These are phyloP conservation scores for Aphis gossypii DNA, from an alignment of 1,140 invertebrate genomes.

Conservation along the genomic window DNA sequence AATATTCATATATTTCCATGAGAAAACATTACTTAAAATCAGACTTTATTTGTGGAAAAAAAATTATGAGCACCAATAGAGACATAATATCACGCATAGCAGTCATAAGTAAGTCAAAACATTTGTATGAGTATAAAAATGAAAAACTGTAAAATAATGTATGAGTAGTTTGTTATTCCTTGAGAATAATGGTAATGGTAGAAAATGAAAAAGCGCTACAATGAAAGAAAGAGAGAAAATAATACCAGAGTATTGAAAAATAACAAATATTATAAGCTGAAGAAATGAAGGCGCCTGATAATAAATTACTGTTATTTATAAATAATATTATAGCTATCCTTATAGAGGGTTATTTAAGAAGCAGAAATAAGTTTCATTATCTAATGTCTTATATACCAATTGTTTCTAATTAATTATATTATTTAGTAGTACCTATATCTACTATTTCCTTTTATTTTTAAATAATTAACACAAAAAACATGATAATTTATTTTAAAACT, in stretches of 20 bases:
- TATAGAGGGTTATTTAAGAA: not conserved
- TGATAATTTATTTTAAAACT: not conserved
- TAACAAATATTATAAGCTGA: not conserved
- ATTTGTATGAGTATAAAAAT: slow-evolving; percentile 10
- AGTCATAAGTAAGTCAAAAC: slow-evolving; percentile 22
- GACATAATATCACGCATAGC: not conserved
- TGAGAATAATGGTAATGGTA: slow-evolving; percentile 4
- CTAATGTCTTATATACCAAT: not conserved
- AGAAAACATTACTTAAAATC: not conserved
- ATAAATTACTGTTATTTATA: slow-evolving; percentile 36
- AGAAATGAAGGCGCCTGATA: not conserved
- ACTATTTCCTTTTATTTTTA: not conserved
- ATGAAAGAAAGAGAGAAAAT: slow-evolving; percentile 9
- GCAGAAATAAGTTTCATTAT: not conserved
- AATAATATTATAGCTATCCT: not conserved
- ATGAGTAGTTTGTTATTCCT: not conserved
- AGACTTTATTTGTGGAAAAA: not conserved
- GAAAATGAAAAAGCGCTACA: not conserved
- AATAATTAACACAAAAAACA: not conserved
- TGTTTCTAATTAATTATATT: not conserved
- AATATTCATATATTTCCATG: not conserved
- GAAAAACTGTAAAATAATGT: slow-evolving; percentile 30
- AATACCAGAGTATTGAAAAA: not conserved
- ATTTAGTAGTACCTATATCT: not conserved
- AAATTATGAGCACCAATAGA: not conserved